Evolutionary conservation across 2,888 invertebrate species (phyloP), one percentile per base, ranked within the genome.

Genomic region (Andrena praecox): DNA sequence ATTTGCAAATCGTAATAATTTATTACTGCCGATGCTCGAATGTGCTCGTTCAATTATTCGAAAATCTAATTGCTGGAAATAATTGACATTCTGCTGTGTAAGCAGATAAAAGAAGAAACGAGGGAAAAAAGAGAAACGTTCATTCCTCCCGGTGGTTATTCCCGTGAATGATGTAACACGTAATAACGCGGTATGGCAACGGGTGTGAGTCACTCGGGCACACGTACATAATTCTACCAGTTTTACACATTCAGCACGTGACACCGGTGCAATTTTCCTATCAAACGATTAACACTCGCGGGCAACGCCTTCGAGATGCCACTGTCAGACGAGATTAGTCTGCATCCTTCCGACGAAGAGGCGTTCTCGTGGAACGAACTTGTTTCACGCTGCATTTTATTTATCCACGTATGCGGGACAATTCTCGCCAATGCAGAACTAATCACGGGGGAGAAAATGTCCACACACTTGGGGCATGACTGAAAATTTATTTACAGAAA

Each of bases 111-210:
- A 1, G 12, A 4, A 56, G 0, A 24, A 42, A 16, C 12, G 5
- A 12, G n/a, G 35, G n/a, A 12, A 66, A 31, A 35, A 8, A 50
- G 31, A 42, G 42, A 66, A 62, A 62, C 27, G 60, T 79, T 72
- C 72, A 33, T 63, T 66, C 33, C 50, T 33, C 48, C 33, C 72
- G 48, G 5, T 31, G 63, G 63, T 54, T 70, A 73, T 81, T 78
- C 76, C 50, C 20, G 70, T 52, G 6, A 71, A 68, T 84, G 84
- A 85, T 63, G 84, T 77, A 84, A 84, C 74, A 4, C 42, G 27
- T 63, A 74, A 79, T 71, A 68, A 71, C 67, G 73, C 56, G 6
- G 24, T 48, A 77, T 71, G 73, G 73, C 71, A 73, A 74, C 80
- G 24, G 63, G 56, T 62, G 31, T 79, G 82, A 82, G 75, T 82